Conservation (phyloP, 1,140 invertebrate species). For the Magallana ariakensis region DNA sequence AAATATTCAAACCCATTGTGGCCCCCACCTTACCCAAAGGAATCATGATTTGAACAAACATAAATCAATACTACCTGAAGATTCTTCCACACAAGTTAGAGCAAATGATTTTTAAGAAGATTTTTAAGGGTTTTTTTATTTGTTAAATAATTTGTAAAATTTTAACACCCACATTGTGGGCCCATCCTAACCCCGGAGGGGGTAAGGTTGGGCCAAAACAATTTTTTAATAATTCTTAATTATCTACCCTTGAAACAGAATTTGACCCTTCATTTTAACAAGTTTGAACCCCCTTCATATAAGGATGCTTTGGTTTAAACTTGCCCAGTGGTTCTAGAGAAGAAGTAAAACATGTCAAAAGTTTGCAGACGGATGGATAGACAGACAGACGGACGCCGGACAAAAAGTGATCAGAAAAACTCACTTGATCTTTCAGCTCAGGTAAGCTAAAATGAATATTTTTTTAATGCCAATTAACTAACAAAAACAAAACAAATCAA, state of each 20-base stretch:
- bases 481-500: too few species aligned
- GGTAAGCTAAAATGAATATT: too few species aligned
- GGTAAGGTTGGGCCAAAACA: too few species aligned
- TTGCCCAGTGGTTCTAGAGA: not conserved
- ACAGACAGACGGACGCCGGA: not conserved
- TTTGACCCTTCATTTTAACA: not conserved
- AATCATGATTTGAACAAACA: too few species aligned
- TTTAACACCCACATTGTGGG: too few species aligned
- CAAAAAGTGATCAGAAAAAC: not conserved
- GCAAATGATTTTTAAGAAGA: too few species aligned
- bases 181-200: too few species aligned
- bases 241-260: not conserved
- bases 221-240: not conserved
- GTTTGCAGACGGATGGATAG: not conserved
- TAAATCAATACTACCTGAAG: too few species aligned
- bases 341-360: not conserved
- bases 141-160: too few species aligned
- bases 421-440: not conserved
- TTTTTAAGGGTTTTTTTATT: too few species aligned
- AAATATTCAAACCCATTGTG: not conserved
- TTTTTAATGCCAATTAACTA: too few species aligned
- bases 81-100: too few species aligned
- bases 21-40: not conserved
- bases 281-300: not conserved
- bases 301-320: not conserved